These are phyloP conservation scores for Pyrrhia umbra DNA, from an alignment of 2,888 invertebrate species.

Conservation along the genomic window DNA sequence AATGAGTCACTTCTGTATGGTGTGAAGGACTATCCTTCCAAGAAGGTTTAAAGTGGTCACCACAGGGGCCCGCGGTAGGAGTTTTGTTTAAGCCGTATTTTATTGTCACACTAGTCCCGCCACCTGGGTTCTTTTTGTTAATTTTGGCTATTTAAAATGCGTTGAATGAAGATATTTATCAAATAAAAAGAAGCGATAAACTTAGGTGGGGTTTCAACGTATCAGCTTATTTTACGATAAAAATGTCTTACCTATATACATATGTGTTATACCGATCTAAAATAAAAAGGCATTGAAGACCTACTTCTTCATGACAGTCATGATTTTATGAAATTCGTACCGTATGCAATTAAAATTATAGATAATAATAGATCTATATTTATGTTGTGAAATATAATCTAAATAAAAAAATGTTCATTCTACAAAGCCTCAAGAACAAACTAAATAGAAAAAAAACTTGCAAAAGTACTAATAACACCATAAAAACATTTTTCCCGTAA, in stretches of 20 bases:
- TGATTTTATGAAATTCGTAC: no score
- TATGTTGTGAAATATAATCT: no score
- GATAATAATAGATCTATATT: no score
- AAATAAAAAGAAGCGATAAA: constrained; percentile 9
- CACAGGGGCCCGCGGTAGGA: constrained; percentile 72
- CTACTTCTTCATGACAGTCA: no score
- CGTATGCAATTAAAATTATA: no score
- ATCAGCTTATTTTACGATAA: neutral
- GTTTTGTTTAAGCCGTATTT: constrained; percentile 70
- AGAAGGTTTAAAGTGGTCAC: constrained; percentile 76
- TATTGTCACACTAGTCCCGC: constrained; percentile 70
- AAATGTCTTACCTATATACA: no score
- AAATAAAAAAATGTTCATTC: no score
- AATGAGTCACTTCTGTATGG: constrained; percentile 68
- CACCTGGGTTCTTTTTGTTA: constrained; percentile 56
- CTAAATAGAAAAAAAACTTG: constrained; percentile 7
- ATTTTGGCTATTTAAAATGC: constrained; percentile 47
- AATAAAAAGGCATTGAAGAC: no score
- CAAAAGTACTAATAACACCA: constrained; percentile 12
- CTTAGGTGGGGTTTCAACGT: neutral
- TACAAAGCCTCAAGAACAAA: neutral
- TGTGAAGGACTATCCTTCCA: constrained; percentile 67
- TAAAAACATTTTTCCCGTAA: constrained; percentile 28
- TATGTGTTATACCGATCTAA: no score
- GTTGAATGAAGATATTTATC: constrained; percentile 48